Evolutionary conservation across 2,113 vertebrate genomes (phyloP).

Genomic region (Irena cyanogastra): DNA sequence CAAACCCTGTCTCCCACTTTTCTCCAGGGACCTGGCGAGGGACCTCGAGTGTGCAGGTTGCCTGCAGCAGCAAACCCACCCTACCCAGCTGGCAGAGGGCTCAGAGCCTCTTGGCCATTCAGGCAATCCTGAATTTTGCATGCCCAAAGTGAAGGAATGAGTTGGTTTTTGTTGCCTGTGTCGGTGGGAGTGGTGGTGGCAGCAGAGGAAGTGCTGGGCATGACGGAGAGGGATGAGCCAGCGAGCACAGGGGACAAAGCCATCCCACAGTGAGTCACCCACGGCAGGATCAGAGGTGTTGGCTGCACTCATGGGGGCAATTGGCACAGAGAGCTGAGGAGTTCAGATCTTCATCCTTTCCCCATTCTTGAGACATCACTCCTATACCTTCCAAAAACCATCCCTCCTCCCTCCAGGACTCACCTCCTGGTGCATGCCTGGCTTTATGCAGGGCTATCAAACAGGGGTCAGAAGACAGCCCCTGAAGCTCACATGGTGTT

Average conservation of each 20-base stretch:
- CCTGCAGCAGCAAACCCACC: background rate
- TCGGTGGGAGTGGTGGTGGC: accelerated
- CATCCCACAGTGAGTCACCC: background rate
- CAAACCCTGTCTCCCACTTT: background rate
- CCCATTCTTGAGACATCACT: background rate
- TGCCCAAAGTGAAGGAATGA: background rate
- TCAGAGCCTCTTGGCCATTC: accelerated
- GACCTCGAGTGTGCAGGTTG: accelerated
- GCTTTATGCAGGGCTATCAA: background rate
- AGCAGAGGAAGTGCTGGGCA: background rate
- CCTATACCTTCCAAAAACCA: background rate
- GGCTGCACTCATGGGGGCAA: background rate
- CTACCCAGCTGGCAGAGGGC: background rate
- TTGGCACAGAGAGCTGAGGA: background rate
- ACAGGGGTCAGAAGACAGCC: background rate
- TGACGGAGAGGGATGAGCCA: background rate
- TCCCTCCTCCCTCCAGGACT: background rate
- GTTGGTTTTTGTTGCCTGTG: background rate
- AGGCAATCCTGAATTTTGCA: background rate
- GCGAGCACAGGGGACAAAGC: background rate
- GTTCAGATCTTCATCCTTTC: background rate
- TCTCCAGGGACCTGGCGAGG: background rate
- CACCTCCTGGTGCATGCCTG: too few species aligned
- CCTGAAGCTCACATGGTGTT: background rate
- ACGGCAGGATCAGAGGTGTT: accelerated